A percentile compares a stretch with the other conserved stretches of the same genome.
phyloP scores from a whole-genome alignment of 2,888 invertebrate species.

The Leptura quadrifasciata region DNA sequence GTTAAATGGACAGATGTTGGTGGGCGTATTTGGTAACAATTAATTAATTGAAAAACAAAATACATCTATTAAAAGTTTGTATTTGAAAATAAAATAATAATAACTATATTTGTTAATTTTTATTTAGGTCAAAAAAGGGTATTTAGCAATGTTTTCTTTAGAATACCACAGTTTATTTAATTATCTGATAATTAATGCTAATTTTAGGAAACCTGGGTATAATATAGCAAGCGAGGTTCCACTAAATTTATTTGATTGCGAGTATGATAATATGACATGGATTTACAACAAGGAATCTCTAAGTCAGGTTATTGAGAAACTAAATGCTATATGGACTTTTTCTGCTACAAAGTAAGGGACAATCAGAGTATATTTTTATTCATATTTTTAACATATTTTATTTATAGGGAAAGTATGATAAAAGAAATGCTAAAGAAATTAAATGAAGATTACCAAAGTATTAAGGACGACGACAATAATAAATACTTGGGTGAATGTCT shows the following conservation, averaged over 20 bases:
- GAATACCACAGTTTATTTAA: neutral
- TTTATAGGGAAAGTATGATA: constrained; percentile 77
- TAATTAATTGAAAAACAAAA: too few species aligned
- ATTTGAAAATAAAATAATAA: too few species aligned
- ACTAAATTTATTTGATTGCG: constrained; percentile 87
- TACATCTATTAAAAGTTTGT: too few species aligned
- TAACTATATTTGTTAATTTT: neutral
- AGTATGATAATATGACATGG: constrained; percentile 81
- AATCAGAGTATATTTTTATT: constrained; percentile 15
- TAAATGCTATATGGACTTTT: constrained; percentile 86
- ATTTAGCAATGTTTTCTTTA: too few species aligned
- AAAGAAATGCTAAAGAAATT: constrained; percentile 74
- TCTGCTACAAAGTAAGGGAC: constrained; percentile 82
- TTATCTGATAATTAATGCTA: neutral
- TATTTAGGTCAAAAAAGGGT: neutral
- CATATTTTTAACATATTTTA: constrained; percentile 22
- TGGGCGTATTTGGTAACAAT: too few species aligned
- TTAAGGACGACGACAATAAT: constrained; percentile 39
- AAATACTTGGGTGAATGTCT: constrained; percentile 77
- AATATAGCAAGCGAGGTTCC: constrained; percentile 90
- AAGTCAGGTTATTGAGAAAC: constrained; percentile 77
- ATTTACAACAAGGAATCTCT: constrained; percentile 77
- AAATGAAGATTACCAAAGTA: constrained; percentile 61
- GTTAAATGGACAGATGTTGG: too few species aligned
- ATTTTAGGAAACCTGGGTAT: constrained; percentile 91